Base-by-base conservation (phyloP, 23 tunicate genomes). In the Styela clava region DNA sequence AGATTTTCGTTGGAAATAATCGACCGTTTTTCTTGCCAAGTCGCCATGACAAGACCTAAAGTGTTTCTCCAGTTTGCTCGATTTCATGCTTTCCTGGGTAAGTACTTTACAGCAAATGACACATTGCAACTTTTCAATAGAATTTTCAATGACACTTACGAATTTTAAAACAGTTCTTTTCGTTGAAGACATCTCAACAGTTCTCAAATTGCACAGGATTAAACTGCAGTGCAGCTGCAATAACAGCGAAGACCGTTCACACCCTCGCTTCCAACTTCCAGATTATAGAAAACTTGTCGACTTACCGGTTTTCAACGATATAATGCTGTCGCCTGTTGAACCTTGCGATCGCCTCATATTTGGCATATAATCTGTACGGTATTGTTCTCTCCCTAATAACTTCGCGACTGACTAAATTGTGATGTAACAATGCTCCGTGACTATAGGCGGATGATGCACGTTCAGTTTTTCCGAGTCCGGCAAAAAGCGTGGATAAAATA, bases 61-160 rank as follows among this genome's bases (percentile, higher is more conserved):
- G 71, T 85, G 84, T 5, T 78, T 77, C 69, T 78, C 79, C 19
- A 85, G 37, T 74, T 83, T 83, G 82, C 82, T 51, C 24, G 86
- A 69, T 74, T 83, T 74, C 80, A 83, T 73, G 7, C 52, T 52
- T 73, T 73, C 80, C 51, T 74, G 80, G 37, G 86, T 28, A 36
- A 83, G 69, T 30, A 81, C 85, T 81, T 81, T 81, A 63, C 2
- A 28, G 9, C 81, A 82, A 33, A 82, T 70, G 7, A 79, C 73
- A 79, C 83, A 79, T 63, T 79, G 83, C 25, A n/a, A 74, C 22
- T 79, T 79, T 63, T 62, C 73, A 28, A 69, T 69, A 34, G 68
- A 51, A 72, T 70, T 44, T 69, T 36, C 79, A 79, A 36, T 32
- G 24, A 84, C 63, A 63, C 64, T 21, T 7, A 74, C 87, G 31